Evolutionary conservation across 2,113 vertebrate species (phyloP).

Genomic region (Pachycephala philippinensis): DNA sequence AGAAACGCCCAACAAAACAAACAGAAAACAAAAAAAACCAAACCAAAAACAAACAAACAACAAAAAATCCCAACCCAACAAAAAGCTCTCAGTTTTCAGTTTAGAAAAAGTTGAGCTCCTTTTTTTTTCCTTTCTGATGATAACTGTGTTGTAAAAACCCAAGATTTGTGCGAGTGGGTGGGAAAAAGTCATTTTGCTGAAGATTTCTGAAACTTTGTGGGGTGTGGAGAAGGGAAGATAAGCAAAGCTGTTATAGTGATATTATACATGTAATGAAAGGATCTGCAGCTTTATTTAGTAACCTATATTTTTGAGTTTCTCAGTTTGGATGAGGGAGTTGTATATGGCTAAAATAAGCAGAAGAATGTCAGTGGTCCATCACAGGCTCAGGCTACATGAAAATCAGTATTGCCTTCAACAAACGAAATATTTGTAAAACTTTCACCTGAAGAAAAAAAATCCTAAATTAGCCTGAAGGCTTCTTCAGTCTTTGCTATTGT

Average conservation of each 20-base stretch:
- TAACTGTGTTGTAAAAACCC: neutral
- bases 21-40: neutral
- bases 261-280: neutral
- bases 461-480: neutral
- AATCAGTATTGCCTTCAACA: neutral
- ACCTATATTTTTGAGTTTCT: neutral
- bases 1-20: neutral
- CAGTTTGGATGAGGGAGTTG: neutral
- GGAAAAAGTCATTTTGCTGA: neutral
- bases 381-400: neutral
- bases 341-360: neutral
- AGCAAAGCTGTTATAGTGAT: neutral
- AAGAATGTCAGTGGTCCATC: neutral
- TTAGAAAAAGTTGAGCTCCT: neutral
- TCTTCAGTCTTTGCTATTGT: neutral
- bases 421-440: neutral
- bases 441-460: neutral
- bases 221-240: neutral
- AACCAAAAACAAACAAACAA: neutral
- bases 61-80: neutral
- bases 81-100: neutral
- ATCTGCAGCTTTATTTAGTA: neutral
- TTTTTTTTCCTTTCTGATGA: neutral
- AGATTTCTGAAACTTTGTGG: neutral
- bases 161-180: neutral